Conservation (phyloP, 2,888 invertebrate species). For the Antitype chi region DNA sequence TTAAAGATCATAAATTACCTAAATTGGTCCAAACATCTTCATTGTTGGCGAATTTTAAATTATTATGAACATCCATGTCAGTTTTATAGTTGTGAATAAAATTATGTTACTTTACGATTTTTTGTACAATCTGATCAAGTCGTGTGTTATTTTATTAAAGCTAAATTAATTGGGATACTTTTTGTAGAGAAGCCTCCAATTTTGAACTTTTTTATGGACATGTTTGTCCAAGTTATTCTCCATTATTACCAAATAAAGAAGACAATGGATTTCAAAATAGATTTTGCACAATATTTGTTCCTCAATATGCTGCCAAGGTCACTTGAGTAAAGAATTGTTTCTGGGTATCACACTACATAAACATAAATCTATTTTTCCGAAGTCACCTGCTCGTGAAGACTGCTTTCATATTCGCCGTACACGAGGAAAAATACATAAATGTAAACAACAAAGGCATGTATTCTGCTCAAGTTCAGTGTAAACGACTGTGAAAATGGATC, state of each 20-base stretch:
- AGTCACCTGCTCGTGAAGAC: constrained; percentile 12
- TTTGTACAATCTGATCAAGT: constrained; percentile 32
- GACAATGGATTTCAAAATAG: constrained; percentile 6
- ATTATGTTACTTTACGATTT: constrained; percentile 26
- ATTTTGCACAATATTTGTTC: background rate
- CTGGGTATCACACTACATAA: background rate
- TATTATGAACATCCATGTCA: constrained; percentile 24
- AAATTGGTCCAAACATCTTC: constrained; percentile 36
- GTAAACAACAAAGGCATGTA: constrained; percentile 45
- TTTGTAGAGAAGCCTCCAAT: constrained; percentile 22
- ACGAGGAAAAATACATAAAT: constrained; percentile 37
- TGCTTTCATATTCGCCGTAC: constrained; percentile 34
- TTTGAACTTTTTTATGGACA: background rate
- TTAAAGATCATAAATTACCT: constrained; percentile 23
- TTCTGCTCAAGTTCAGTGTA: constrained; percentile 55
- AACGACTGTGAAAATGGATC: constrained; percentile 64
- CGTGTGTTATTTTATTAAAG: constrained; percentile 21
- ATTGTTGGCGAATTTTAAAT: constrained; percentile 35
- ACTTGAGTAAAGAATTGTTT: constrained; percentile 9
- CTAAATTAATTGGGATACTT: constrained; percentile 25
- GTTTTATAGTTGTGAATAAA: constrained; percentile 43
- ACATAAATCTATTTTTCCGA: background rate
- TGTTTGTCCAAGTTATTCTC: background rate
- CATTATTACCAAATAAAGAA: constrained; percentile 1
- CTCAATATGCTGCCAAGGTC: constrained; percentile 14